Evolutionary conservation across 2,113 vertebrate species (phyloP), one percentile per base, ranked within the genome.

Genomic region (Phalacrocorax carbo): DNA sequence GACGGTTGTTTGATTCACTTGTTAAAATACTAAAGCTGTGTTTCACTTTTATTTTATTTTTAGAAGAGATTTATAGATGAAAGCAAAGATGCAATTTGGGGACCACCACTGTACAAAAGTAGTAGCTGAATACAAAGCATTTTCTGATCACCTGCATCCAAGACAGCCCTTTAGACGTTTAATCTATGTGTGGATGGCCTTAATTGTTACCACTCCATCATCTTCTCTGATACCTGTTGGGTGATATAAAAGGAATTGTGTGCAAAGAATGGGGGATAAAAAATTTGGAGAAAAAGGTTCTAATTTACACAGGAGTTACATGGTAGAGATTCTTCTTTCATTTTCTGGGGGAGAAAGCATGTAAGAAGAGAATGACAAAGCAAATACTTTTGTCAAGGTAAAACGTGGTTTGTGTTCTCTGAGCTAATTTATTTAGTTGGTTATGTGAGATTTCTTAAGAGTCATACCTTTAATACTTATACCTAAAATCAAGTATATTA

Each of bases 171-270:
- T 95, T 92, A 86, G 79, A 75, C 26, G 32, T 68, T 57, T 94
- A 89, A 70, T 83, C 79, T 96, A 57, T 38, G 54, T 97, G 94
- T 96, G 95, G 87, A 97, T 97, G 95, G 95, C 97, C 97, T 98
- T 98, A 98, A 97, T 71, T 94, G 69, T 97, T 98, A 95, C 95
- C 94, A 98, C 94, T 96, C 58, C 81, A n/a, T 96, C 83, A 82
- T 88, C 48, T 79, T 97, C 66, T 97, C 55, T 87, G 34, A 42
- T 62, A 73, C 15, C 26, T 71, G 48, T 94, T 96, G 95, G 86
- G 38, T 88, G 20, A 85, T 88, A 49, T 73, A 71, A 76, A 91
- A 94, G 51, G 92, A 95, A 92, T 92, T 73, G 38, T 86, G 52
- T 91, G 93, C 90, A 90, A 93, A 93, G 73, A 76, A 75, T 8